Conservation (phyloP, 2,797 vertebrate genomes). For the Molossus alvarezi region DNA sequence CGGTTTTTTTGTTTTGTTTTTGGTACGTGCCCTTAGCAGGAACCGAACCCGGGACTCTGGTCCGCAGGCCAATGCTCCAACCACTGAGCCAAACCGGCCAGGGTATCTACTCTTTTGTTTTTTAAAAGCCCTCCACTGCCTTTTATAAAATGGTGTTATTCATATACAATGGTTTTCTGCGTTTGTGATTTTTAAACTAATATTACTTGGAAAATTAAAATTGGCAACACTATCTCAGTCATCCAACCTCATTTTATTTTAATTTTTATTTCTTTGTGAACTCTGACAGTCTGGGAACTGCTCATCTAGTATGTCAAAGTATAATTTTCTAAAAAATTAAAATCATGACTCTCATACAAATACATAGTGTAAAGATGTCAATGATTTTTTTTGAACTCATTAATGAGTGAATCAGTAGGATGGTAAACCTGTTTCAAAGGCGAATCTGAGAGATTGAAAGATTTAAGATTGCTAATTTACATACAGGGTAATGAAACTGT, state of each 20-base stretch:
- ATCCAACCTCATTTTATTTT: slow-evolving; percentile 62
- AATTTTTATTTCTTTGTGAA: slow-evolving; percentile 66
- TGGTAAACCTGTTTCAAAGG: slow-evolving; percentile 47
- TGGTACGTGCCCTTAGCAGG: no score
- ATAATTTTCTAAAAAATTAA: slow-evolving; percentile 69
- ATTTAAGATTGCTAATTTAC: slow-evolving; percentile 60
- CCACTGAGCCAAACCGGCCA: no score
- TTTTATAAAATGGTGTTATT: slow-evolving; percentile 60
- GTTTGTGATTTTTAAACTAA: slow-evolving; percentile 61
- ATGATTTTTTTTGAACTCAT: slow-evolving; percentile 58
- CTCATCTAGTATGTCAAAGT: slow-evolving; percentile 57
- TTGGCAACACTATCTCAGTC: slow-evolving; percentile 56
- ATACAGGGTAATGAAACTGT: slow-evolving; percentile 42
- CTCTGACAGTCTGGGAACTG: slow-evolving; percentile 57
- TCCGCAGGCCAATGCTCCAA: no score
- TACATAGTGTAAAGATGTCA: slow-evolving; percentile 50
- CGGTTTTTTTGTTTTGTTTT: not conserved
- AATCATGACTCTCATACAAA: slow-evolving; percentile 56
- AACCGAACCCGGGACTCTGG: no score
- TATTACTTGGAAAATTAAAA: slow-evolving; percentile 61
- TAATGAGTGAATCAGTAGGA: slow-evolving; percentile 62
- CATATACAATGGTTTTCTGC: slow-evolving; percentile 44
- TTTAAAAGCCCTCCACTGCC: not conserved
- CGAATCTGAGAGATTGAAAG: slow-evolving; percentile 54
- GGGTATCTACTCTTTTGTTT: not conserved